Evolutionary conservation across 1,140 invertebrate species (phyloP).

Genomic region (Penaeus vannamei): DNA sequence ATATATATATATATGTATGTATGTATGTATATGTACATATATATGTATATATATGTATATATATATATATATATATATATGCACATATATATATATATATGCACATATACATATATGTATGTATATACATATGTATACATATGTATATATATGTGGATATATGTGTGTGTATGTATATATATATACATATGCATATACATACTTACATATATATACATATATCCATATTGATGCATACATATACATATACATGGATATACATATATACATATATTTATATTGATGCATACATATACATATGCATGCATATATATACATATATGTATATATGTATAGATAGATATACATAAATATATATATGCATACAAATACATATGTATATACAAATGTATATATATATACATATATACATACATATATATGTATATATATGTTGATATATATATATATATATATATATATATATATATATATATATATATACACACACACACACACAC

Average conservation of each 20-base stretch:
- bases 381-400: conserved; percentile 1
- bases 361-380: neutral
- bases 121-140: too few relatives aligned
- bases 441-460: too few relatives aligned
- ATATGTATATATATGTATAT: too few relatives aligned
- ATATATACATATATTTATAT: neutral
- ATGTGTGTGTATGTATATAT: neutral
- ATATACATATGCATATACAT: neutral
- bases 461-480: too few relatives aligned
- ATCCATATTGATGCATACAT: too few relatives aligned
- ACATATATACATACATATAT: conserved; percentile 10
- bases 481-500: too few relatives aligned
- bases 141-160: neutral
- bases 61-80: too few relatives aligned
- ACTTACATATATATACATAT: too few relatives aligned
- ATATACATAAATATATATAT: neutral
- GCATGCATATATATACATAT: neutral
- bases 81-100: too few relatives aligned
- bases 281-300: neutral
- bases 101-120: too few relatives aligned
- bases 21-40: too few relatives aligned
- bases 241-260: neutral
- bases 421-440: neutral
- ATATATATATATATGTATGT: too few relatives aligned
- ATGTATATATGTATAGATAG: neutral